Evolutionary conservation across 2,888 invertebrate genomes (phyloP).

Genomic region (Eristalinus aeneus): DNA sequence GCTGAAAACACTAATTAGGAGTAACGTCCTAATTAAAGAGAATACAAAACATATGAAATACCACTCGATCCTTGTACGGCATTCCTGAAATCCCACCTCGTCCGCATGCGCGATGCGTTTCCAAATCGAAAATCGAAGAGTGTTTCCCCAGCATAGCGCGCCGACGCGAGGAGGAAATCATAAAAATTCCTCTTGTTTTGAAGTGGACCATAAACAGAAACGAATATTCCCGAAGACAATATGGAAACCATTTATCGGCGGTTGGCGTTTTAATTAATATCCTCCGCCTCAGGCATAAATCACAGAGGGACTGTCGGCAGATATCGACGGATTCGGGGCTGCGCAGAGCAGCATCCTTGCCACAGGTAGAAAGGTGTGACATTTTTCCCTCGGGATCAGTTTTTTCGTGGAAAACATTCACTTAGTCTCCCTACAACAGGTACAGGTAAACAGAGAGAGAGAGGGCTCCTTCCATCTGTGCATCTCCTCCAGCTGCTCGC

Average conservation of each 20-base stretch:
- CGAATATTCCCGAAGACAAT: constrained; percentile 18
- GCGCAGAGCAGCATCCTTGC: constrained; percentile 33
- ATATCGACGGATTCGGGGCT: constrained; percentile 23
- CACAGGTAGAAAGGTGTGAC: constrained; percentile 64
- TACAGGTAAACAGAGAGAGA: constrained; percentile 46
- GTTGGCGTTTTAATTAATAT: constrained; percentile 66
- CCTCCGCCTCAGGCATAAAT: constrained; percentile 64
- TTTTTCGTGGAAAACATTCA: constrained; percentile 50
- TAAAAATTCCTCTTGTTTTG: constrained; percentile 24
- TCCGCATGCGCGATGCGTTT: constrained; percentile 3
- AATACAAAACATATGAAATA: constrained; percentile 55
- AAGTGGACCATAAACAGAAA: constrained; percentile 17
- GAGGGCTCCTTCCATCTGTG: constrained; percentile 25
- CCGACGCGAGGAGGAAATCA: constrained; percentile 4
- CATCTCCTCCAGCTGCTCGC: constrained; percentile 54
- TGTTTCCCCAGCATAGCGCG: constrained; percentile 20
- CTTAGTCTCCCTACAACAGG: constrained; percentile 13
- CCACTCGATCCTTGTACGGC: constrained; percentile 60
- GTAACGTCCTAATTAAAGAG: constrained; percentile 65
- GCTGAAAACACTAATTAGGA: constrained; percentile 60
- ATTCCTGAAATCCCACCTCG: constrained; percentile 35
- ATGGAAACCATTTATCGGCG: constrained; percentile 40
- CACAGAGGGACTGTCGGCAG: constrained; percentile 34
- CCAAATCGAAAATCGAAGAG: constrained; percentile 58
- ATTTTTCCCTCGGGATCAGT: constrained; percentile 35